Conservation (phyloP, 2,113 vertebrate genomes). For the Ia io region DNA sequence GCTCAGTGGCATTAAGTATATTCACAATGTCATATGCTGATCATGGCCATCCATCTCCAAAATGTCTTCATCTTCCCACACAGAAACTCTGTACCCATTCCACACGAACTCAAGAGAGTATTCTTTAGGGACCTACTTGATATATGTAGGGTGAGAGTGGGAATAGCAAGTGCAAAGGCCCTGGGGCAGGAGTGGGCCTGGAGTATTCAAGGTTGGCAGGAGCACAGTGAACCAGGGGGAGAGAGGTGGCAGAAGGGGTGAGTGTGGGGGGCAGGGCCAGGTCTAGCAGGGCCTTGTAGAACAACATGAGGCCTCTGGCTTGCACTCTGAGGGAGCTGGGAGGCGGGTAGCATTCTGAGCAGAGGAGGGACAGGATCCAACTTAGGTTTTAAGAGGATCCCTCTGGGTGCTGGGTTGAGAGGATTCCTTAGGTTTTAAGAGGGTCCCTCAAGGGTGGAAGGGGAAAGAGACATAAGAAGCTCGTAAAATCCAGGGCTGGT, state of each 20-base stretch:
- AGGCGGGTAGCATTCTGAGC: neutral
- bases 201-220: neutral
- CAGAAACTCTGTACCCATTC: neutral
- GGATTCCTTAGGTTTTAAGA: neutral
- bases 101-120: neutral
- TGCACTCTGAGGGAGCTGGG: neutral
- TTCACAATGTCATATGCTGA: rapidly evolving
- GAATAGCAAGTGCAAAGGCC: neutral
- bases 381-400: neutral
- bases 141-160: neutral
- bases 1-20: neutral
- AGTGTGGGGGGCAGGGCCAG: neutral
- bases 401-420: neutral
- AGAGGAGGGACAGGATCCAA: neutral
- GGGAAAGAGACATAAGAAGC: neutral
- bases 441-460: neutral
- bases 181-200: neutral
- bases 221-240: neutral
- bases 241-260: neutral
- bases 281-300: rapidly evolving
- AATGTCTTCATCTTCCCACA: neutral
- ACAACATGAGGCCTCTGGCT: neutral
- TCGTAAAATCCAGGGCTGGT: neutral
- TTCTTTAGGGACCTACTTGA: neutral
- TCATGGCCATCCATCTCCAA: neutral